These are phyloP conservation scores for Brachionus plicatilis DNA, from an alignment of 1,140 invertebrate species.

Conservation along the genomic window DNA sequence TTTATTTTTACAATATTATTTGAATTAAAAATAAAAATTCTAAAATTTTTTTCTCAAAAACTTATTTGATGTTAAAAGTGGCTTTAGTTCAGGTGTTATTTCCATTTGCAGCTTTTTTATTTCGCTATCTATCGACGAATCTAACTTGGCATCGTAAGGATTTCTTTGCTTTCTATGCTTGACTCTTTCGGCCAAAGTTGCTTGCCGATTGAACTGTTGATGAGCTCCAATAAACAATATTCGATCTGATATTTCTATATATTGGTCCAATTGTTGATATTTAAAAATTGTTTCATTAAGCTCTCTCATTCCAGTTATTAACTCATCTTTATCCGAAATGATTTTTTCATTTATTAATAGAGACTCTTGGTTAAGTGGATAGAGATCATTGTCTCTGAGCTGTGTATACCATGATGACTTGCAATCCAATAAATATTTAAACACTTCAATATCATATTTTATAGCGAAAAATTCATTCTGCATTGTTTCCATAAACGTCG, in stretches of 20 bases:
- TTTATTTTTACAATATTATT: neutral
- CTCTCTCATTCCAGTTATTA: neutral
- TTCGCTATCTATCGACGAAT: neutral
- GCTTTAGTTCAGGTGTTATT: constrained; percentile 15
- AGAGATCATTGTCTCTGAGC: neutral
- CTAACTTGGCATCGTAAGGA: neutral
- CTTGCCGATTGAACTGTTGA: constrained; percentile 21
- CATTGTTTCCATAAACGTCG: constrained; percentile 16
- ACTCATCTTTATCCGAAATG: neutral
- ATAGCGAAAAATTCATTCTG: constrained; percentile 26
- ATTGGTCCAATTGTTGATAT: constrained; percentile 21
- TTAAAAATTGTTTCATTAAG: constrained; percentile 20
- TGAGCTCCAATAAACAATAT: constrained; percentile 20
- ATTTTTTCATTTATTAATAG: neutral
- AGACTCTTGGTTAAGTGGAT: constrained; percentile 16
- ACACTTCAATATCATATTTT: constrained; percentile 25
- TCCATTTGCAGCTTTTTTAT: constrained; percentile 21
- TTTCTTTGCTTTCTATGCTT: neutral
- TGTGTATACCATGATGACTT: constrained; percentile 14
- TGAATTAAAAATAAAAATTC: neutral
- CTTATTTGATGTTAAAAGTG: neutral
- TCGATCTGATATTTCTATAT: constrained; percentile 9
- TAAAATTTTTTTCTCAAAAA: neutral
- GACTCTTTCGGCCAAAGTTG: neutral
- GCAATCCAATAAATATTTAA: constrained; percentile 21